Evolutionary conservation across 2,113 vertebrate species (phyloP), one percentile per base, ranked within the genome.

Genomic region (Platichthys flesus): DNA sequence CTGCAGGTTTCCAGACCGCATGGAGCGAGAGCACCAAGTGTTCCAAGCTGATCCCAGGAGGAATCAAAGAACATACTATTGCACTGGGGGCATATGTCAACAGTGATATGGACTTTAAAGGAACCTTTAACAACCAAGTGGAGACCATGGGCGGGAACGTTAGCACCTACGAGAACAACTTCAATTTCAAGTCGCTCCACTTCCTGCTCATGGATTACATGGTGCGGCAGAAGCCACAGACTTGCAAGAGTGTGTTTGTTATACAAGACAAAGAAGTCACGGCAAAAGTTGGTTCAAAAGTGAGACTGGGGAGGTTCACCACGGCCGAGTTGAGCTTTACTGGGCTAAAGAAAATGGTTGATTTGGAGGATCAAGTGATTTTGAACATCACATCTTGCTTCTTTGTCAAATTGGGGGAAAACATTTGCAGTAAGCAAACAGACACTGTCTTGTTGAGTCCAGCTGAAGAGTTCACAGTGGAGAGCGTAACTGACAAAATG

Each of bases 151-250:
- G 90, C 3, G 49, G 0, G 5, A 90, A 91, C 28, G 14, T 0
- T 0, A 81, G 26, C 28, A 76, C 31, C 2, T 93, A 93, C 45
- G 62, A 71, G 49, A 13, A 78, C 0, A 0, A 81, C 2, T 94
- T 94, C 81, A 64, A 71, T 23, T 93, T 88, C 72, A 95, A 94
- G 81, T 84, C 91, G 28, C 59, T 95, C 37, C 88, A 94, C 67
- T 95, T 94, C 66, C 83, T 95, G 28, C 81, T 94, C 3, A 91
- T 77, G 77, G 92, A 93, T 75, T 57, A 84, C 20, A 74, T 94
- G 67, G 66, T 0, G 4, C 61, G 86, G 59, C 24, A 84, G 23
- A 58, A 71, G 0, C 7, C 37, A 14, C 24, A 57, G 0, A 1
- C 16, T 0, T 94, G 92, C 74, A 10, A 5, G 8, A 82, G 21